Evolutionary conservation across 1,140 invertebrate genomes (phyloP).

Genomic region (Drosophila leontia): DNA sequence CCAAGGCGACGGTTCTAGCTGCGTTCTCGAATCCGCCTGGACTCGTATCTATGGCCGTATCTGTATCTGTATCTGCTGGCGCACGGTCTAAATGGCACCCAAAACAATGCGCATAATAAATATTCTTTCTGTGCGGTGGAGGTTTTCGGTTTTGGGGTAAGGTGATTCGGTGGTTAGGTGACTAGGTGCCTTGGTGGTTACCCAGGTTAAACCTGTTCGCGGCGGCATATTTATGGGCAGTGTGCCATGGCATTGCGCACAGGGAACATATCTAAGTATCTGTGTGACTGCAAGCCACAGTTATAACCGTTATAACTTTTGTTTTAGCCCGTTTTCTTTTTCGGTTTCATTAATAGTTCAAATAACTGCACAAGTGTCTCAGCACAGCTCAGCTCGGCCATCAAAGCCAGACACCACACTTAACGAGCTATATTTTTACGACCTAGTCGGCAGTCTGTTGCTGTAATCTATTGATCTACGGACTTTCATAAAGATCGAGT

Average conservation of each 20-base stretch:
- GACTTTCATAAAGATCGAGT: conserved; percentile 30
- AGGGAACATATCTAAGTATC: conserved; percentile 13
- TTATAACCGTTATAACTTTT: conserved; percentile 64
- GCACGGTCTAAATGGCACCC: conserved; percentile 78
- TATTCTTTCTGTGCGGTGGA: conserved; percentile 31
- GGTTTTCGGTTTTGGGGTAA: conserved; percentile 18
- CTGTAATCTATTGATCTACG: conserved; percentile 48
- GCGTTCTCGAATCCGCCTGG: conserved; percentile 23
- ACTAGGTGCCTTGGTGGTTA: not conserved
- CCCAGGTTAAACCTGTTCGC: conserved; percentile 61
- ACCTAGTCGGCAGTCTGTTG: conserved; percentile 5
- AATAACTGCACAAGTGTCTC: conserved; percentile 65
- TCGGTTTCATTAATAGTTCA: conserved; percentile 58
- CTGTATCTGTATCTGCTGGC: conserved; percentile 22
- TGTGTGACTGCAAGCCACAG: conserved; percentile 31
- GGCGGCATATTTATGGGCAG: conserved; percentile 63
- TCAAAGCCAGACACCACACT: conserved; percentile 23
- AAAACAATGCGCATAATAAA: conserved; percentile 74
- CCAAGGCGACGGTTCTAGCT: conserved; percentile 51
- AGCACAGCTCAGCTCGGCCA: conserved; percentile 3
- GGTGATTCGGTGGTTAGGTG: conserved; percentile 10
- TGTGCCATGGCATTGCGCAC: conserved; percentile 29
- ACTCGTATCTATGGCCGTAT: conserved; percentile 38
- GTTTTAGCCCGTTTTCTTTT: conserved; percentile 40
- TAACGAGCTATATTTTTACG: conserved; percentile 26